Base-by-base conservation (phyloP, 2,113 vertebrate species). In the Calidris pugnax region DNA sequence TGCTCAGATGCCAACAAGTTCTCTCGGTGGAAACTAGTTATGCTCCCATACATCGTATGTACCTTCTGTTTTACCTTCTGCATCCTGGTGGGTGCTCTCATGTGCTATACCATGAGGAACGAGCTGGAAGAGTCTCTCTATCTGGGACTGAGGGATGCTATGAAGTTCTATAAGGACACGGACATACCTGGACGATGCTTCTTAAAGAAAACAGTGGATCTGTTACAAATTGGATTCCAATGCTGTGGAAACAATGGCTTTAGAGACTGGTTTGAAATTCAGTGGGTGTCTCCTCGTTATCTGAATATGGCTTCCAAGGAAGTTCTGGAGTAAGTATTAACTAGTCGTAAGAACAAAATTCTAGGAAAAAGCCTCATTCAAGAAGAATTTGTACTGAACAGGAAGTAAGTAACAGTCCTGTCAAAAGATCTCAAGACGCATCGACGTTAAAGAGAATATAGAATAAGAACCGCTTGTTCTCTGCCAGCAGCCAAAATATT, bases 231-330 rank as follows among this genome's bases (percentile, higher is more conserved):
- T 23, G 95, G 98, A 93, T 99, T 99, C 94, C 98, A 94, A 2
- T 99, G 99, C 97, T 99, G 99, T 79, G 99, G 99, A 74, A 99
- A 99, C 97, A 98, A 96, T 20, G 98, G 98, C 68, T 99, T 98
- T 79, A 98, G 97, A 81, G 99, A 99, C 97, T 99, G 99, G 99
- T 99, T 99, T 97, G 98, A 98, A 93, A 98, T 99, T 91, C 99
- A 99, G 96, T 99, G 99, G 99, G 97, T 99, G 86, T 98, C 98
- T 91, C 95, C 88, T 94, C 98, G 98, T 26, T 99, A 99, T n/a
- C 96, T 99, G 98, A 98, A 99, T 86, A 98, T 98, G 98, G 98
- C 98, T 94, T 97, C 98, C 45, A 98, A 98, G 85, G 98, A 99
- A 19, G 98, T 99, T 92, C 43, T 96, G 51, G 98, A 99, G 99